Conservation (phyloP, 2,797 vertebrate species). For the Rhinoraja longicauda region DNA sequence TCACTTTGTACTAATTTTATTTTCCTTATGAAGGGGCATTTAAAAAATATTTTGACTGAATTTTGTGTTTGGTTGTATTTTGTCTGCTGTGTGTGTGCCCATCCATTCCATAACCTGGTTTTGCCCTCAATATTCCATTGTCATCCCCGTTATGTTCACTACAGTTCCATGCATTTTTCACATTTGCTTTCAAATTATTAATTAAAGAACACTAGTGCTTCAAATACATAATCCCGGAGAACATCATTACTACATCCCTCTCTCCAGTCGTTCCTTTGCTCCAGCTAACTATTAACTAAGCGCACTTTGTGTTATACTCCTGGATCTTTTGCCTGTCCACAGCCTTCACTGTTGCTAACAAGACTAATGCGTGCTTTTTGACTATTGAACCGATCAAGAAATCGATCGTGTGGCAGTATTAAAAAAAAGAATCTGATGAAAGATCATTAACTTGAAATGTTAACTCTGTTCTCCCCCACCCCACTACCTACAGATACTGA, state of each 20-base stretch:
- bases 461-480: too few species aligned
- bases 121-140: neutral
- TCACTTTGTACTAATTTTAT: neutral
- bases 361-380: neutral
- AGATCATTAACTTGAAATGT: too few species aligned
- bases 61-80: neutral
- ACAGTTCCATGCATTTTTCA: neutral
- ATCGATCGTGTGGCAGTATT: too few species aligned
- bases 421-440: too few species aligned
- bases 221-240: neutral
- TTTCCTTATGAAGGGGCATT: neutral
- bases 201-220: neutral
- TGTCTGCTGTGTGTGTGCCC: neutral
- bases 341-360: neutral
- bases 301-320: too few species aligned
- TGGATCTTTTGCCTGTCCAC: neutral
- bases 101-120: neutral
- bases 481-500: too few species aligned
- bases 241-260: neutral
- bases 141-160: neutral
- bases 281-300: neutral
- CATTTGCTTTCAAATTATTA: neutral
- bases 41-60: too few species aligned
- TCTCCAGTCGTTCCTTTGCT: neutral
- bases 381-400: too few species aligned